Percentiles rank a stretch among this genome's conserved stretches.
Evolutionary conservation across 1,140 invertebrate species (phyloP).

Genomic region (Magallana angulata): DNA sequence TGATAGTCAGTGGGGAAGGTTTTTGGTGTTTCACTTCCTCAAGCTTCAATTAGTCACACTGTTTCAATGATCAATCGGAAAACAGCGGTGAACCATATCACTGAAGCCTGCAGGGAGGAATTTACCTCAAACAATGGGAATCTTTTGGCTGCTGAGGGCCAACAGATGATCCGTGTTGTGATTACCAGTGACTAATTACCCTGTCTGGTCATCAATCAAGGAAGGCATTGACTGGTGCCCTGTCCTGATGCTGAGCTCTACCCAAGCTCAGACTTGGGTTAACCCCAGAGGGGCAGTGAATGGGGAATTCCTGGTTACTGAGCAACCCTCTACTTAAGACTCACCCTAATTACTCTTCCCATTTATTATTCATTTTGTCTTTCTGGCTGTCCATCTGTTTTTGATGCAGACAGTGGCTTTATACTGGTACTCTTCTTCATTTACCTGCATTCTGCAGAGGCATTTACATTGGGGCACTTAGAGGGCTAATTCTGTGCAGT

Average conservation of each 20-base stretch:
- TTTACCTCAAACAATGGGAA: not conserved
- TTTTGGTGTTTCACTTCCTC: not conserved
- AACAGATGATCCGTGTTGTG: not conserved
- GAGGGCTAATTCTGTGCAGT: not conserved
- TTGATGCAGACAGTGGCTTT: not conserved
- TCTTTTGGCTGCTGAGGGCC: not conserved
- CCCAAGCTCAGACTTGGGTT: not conserved
- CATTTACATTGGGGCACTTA: not conserved
- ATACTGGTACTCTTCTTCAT: not conserved
- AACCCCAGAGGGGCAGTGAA: not conserved
- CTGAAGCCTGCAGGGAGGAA: not conserved
- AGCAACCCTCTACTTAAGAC: not conserved
- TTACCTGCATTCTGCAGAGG: not conserved
- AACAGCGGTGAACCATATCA: not conserved
- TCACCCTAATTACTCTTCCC: not conserved
- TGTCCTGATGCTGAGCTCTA: not conserved
- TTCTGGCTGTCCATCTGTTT: not conserved
- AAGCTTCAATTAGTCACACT: not conserved
- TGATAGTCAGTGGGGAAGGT: too few relatives aligned
- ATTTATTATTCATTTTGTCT: conserved; percentile 28
- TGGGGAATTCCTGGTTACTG: not conserved
- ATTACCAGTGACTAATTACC: conserved; percentile 27
- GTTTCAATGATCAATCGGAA: not conserved
- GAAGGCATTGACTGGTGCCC: not conserved
- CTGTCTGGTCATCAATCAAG: not conserved